Evolutionary conservation across 37 sponge, comb jelly and placozoan species (phyloP), one percentile per base, ranked within the genome.

Genomic region (Spongilla lacustris): DNA sequence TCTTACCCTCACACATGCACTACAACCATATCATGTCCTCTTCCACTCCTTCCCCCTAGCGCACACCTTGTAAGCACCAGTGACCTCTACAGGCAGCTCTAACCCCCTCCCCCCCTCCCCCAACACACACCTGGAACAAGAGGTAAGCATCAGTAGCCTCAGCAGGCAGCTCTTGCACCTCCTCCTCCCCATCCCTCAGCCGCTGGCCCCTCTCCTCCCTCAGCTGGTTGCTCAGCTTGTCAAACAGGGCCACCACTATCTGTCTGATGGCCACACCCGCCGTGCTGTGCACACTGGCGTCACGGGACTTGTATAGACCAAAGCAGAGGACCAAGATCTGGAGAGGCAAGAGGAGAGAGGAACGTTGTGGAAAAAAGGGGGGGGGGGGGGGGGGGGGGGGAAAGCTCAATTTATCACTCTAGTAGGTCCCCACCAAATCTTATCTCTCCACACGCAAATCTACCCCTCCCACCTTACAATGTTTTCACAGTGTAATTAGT

Each of bases 191-290:
- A 11, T 75, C 87, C 71, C 22, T 23, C 24, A 25, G 50, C 70
- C 19, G 46, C 74, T 38, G 14, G 22, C 71, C 30, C 67, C 37
- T 41, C 28, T 77, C 68, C 78, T 71, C 69, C 0, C 79, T 41
- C 66, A 82, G 37, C 27, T 58, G 66, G 23, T 2, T 48, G 67
- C 32, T 68, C 23, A 89, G 69, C 46, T 94, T 78, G 34, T 98
- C 98, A 87, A 98, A 96, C 50, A 93, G 71, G 68, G 89, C 69
- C 25, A 83, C 80, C 22, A 98, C 96, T 4, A 95, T 84, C 80
- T 98, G 98, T 30, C 98, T 67, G 25, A 98, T 76, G 29, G 95
- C 89, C 67, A 94, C 96, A 4, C 89, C 83, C 2, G 98, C 92
- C 29, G 94, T 98, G 87, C 90, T 96, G 70, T 76, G 77, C 13